Conservation (phyloP, 2,888 invertebrate genomes). For the Phortica okadai region DNA sequence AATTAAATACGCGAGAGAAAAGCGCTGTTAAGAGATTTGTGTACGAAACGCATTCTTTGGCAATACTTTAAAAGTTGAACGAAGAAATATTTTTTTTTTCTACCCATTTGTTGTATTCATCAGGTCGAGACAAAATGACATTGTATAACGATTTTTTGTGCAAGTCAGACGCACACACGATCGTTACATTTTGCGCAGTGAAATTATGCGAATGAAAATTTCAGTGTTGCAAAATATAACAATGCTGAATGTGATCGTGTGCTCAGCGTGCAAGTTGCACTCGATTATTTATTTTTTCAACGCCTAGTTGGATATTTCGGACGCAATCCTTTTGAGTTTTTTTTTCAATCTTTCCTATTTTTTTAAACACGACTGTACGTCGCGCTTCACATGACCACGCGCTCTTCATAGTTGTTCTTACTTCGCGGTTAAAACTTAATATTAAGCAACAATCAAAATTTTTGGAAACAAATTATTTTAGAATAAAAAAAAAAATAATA, state of each 20-base stretch:
- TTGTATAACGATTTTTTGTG: conserved; percentile 46
- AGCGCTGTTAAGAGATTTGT: background rate
- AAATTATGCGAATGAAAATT: conserved; percentile 60
- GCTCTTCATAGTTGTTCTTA: conserved; percentile 8
- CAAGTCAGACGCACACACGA: conserved; percentile 43
- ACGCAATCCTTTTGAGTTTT: conserved; percentile 2
- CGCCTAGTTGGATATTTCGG: conserved; percentile 11
- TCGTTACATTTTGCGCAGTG: conserved; percentile 60
- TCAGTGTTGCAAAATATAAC: conserved; percentile 63
- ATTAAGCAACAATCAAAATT: conserved; percentile 48
- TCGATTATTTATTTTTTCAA: conserved; percentile 4
- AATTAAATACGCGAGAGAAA: background rate
- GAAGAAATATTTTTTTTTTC: background rate
- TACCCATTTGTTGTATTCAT: conserved; percentile 42
- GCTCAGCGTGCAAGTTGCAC: conserved; percentile 52
- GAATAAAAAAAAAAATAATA: conserved; percentile 38
- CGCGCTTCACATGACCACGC: too few species aligned
- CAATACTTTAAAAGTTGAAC: conserved; percentile 56
- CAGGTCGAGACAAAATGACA: conserved; percentile 53
- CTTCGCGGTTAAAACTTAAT: conserved; percentile 34
- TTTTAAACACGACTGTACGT: background rate
- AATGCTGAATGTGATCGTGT: conserved; percentile 65
- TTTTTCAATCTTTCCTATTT: background rate
- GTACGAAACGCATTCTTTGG: conserved; percentile 44
- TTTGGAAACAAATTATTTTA: too few species aligned